These are phyloP conservation scores for Macropodus opercularis DNA, from an alignment of 2,797 vertebrate genomes.

Conservation along the genomic window DNA sequence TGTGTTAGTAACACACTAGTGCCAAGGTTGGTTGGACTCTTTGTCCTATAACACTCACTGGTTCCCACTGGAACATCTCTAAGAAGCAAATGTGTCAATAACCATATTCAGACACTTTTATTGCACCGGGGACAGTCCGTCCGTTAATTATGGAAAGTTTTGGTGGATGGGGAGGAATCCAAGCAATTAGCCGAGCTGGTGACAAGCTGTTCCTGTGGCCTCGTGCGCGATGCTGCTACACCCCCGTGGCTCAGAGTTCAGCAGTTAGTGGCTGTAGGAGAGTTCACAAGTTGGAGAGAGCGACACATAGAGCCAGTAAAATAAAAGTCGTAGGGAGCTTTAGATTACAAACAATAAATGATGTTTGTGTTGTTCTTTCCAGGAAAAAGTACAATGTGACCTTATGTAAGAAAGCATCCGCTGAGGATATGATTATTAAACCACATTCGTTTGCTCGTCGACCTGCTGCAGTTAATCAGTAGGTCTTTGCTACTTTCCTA, in stretches of 20 bases:
- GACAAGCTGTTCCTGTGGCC: conserved; percentile 60
- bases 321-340: too few relatives aligned
- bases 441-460: conserved; percentile 26
- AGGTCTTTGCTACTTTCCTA: neutral
- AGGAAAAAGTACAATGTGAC: conserved; percentile 1
- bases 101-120: conserved; percentile 19
- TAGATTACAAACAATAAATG: conserved; percentile 4
- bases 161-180: conserved; percentile 18
- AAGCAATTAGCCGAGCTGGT: conserved; percentile 64
- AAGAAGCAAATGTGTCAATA: conserved; percentile 20
- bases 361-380: neutral
- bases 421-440: conserved; percentile 23
- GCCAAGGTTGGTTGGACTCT: too few relatives aligned
- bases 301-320: conserved; percentile 6
- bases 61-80: conserved; percentile 19
- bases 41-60: too few relatives aligned
- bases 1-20: too few relatives aligned
- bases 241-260: conserved; percentile 39
- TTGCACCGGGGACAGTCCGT: conserved; percentile 26
- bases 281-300: conserved; percentile 13
- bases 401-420: conserved; percentile 33
- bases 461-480: conserved; percentile 22
- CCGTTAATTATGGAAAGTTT: conserved; percentile 48
- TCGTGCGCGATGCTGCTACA: conserved; percentile 29
- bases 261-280: conserved; percentile 46